Percentiles rank a stretch among this genome's conserved stretches.
phyloP scores from a whole-genome alignment of 2,113 vertebrate species.

The Aythya baeri region DNA sequence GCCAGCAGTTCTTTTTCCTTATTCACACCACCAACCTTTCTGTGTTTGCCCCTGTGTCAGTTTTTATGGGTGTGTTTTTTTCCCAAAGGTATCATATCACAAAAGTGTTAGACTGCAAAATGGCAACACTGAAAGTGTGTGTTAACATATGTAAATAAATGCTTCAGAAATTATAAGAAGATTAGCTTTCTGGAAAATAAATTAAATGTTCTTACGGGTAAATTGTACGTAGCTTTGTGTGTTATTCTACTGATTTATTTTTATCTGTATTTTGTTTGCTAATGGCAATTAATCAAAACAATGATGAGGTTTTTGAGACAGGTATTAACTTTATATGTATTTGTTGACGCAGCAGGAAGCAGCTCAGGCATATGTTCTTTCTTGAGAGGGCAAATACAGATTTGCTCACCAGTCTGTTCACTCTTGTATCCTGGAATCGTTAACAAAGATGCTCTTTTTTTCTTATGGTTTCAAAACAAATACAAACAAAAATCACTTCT shows the following conservation, averaged over 20 bases:
- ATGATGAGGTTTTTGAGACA: background rate
- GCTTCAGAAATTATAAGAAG: background rate
- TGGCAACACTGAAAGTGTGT: background rate
- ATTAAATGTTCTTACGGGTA: background rate
- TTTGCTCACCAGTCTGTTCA: background rate
- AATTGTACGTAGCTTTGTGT: background rate
- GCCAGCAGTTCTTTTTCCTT: background rate
- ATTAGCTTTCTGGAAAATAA: background rate
- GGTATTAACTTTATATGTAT: background rate
- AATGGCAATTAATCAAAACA: background rate
- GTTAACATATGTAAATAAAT: background rate
- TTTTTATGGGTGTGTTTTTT: background rate
- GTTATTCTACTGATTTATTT: background rate
- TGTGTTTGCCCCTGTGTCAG: background rate
- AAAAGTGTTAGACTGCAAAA: background rate
- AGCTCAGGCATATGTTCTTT: conserved; percentile 13
- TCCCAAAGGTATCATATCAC: background rate
- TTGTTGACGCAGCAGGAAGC: conserved; percentile 32
- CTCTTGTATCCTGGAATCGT: background rate
- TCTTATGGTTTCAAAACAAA: background rate
- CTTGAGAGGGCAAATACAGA: background rate
- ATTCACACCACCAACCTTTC: background rate
- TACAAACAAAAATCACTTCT: background rate
- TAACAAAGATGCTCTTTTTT: background rate
- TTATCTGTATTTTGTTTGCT: background rate